A percentile compares a stretch with the other conserved stretches of the same genome.
These are phyloP conservation scores for Eilema sororculum DNA, from an alignment of 2,888 invertebrate genomes.

Conservation along the genomic window DNA sequence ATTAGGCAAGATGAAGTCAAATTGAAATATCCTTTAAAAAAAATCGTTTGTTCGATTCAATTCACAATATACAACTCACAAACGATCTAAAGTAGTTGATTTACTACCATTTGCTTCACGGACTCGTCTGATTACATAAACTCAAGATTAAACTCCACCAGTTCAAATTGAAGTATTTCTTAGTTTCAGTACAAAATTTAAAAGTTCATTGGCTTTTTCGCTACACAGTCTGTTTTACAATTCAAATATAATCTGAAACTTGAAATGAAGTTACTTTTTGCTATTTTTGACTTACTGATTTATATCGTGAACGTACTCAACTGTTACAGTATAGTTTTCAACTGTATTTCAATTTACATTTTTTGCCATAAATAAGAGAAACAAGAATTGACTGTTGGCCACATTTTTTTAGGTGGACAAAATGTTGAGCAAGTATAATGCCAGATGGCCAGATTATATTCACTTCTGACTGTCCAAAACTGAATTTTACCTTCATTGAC, in stretches of 20 bases:
- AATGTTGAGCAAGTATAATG: background rate
- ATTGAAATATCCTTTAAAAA: too few relatives aligned
- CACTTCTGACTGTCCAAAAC: too few relatives aligned
- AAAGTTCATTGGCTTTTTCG: slow-evolving; percentile 40
- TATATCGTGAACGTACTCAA: slow-evolving; percentile 20
- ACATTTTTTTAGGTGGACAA: background rate
- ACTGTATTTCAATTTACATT: background rate
- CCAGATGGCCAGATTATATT: too few relatives aligned
- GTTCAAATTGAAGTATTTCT: slow-evolving; percentile 29
- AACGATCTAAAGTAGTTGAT: slow-evolving; percentile 18
- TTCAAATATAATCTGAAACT: slow-evolving; percentile 54
- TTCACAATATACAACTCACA: background rate
- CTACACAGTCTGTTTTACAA: slow-evolving; percentile 44
- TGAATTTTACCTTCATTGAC: too few relatives aligned
- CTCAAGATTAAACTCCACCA: slow-evolving; percentile 28
- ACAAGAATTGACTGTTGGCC: background rate
- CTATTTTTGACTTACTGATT: slow-evolving; percentile 30
- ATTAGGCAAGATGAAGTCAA: too few relatives aligned
- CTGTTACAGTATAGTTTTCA: slow-evolving; percentile 30
- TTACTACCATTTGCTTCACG: slow-evolving; percentile 20
- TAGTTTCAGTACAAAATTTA: slow-evolving; percentile 34
- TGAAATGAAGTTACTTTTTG: slow-evolving; percentile 40
- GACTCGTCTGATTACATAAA: slow-evolving; percentile 34
- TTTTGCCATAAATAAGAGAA: background rate
- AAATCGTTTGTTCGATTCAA: slow-evolving; percentile 6